Percentiles rank a stretch among this genome's conserved stretches.
Evolutionary conservation across 2,113 vertebrate genomes (phyloP).

Genomic region (Hippopotamus amphibius): DNA sequence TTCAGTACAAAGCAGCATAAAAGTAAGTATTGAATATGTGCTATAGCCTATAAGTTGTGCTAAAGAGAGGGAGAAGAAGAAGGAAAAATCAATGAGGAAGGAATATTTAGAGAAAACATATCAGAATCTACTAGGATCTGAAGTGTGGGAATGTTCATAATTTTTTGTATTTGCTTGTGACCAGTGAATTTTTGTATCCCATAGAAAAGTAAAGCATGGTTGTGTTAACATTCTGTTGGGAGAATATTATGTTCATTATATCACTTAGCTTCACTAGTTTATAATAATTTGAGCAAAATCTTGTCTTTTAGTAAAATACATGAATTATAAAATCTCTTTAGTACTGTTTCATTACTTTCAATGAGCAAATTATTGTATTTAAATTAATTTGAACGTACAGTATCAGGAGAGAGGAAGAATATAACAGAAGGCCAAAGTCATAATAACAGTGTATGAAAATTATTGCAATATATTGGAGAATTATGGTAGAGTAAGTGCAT

Average conservation of each 20-base stretch:
- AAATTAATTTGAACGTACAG: not conserved
- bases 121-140: not conserved
- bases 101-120: not conserved
- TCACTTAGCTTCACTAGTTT: constrained; percentile 11
- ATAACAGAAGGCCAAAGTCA: not conserved
- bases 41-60: not conserved
- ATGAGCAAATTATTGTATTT: not conserved
- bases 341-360: not conserved
- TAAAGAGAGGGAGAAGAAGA: not conserved
- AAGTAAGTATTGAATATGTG: not conserved
- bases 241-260: not conserved
- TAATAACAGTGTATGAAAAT: not conserved
- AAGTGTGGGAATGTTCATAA: not conserved
- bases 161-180: not conserved
- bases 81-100: not conserved
- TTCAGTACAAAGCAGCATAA: not conserved
- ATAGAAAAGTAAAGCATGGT: not conserved
- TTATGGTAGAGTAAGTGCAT: not conserved
- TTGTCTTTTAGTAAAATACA: not conserved
- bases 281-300: not conserved
- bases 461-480: not conserved
- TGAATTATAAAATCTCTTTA: not conserved
- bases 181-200: not conserved
- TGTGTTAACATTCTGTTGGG: not conserved
- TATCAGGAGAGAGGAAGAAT: not conserved